Base-by-base conservation (phyloP, 53 echinoderm and acorn worm genomes). In the Arbacia lixula region DNA sequence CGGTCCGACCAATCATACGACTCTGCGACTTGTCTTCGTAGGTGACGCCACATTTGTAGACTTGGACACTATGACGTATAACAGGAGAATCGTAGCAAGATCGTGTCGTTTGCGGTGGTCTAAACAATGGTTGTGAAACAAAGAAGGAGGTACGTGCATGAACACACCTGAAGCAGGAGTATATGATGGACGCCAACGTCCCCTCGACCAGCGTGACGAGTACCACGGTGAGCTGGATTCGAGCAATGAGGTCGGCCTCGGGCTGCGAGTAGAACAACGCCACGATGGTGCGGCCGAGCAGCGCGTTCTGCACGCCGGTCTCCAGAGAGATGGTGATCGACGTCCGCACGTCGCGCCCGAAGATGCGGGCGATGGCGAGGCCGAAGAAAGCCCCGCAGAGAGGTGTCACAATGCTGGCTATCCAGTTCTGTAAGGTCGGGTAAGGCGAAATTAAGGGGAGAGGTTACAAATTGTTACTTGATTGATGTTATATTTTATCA, bases 271-370 rank as follows among this genome's bases (percentile, higher is more conserved):
- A 98, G 56, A 84, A 92, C 5, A 94, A 89, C 36, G 77, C 85
- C 2, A 90, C 92, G 22, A 98, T 90, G 42, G 92, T 88, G 1
- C 90, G 89, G 22, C 92, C 98, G 19, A 98, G 87, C 28, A 98
- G 80, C 1, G 90, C 92, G 81, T 98, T 98, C 53, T 98, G 98
- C 8, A 92, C 90, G 1, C 94, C 98, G 12, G 98, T 98, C 49
- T 98, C 98, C 28, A 94, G 69, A 29, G 94, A 89, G 39, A 98
- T 94, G 6, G 98, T 94, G 56, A 89, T 64, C 17, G 94, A 90
- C 12, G 92, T 53, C 12, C 75, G 58, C 35, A 93, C 52, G 76
- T 86, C 46, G 36, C 86, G 85, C 40, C 66, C 89, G 42, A 89
- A 85, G 55, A 93, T 95, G 12, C 95, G 88, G 3, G 93, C 87